phyloP scores from a whole-genome alignment of 2,113 vertebrate species.

The Semnopithecus entellus region DNA sequence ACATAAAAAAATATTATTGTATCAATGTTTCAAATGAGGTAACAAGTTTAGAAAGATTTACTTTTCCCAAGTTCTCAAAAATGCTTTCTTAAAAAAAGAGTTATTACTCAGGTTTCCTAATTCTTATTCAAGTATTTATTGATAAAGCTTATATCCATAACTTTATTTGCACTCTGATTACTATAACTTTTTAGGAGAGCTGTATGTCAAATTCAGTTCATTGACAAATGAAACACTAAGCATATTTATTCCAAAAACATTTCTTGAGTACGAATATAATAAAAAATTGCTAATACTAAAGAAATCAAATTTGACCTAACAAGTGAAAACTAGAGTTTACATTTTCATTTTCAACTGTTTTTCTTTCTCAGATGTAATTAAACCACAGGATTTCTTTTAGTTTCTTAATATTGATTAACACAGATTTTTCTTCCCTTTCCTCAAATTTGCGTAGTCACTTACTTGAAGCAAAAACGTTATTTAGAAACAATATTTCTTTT shows the following conservation, averaged over 20 bases:
- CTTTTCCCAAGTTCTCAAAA: not conserved
- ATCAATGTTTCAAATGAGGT: not conserved
- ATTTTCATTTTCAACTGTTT: not conserved
- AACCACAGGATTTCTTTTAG: not conserved
- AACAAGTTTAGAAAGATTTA: not conserved
- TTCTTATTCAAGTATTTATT: not conserved
- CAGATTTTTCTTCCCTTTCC: not conserved
- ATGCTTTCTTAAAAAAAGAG: not conserved
- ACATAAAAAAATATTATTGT: not conserved
- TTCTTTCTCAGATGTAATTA: not conserved
- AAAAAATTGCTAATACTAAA: not conserved
- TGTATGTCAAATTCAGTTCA: not conserved
- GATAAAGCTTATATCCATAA: not conserved
- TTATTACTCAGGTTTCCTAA: not conserved
- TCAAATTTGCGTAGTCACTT: not conserved
- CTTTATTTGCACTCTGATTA: not conserved
- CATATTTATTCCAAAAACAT: not conserved
- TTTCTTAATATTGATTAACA: not conserved
- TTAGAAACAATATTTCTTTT: not conserved
- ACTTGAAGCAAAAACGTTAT: not conserved
- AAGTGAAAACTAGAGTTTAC: not conserved
- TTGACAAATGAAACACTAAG: not conserved
- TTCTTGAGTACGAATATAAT: not conserved
- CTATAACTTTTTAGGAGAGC: not conserved
- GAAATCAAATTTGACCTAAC: not conserved